phyloP scores from a whole-genome alignment of 2,113 vertebrate species.

The Zosterops lateralis region DNA sequence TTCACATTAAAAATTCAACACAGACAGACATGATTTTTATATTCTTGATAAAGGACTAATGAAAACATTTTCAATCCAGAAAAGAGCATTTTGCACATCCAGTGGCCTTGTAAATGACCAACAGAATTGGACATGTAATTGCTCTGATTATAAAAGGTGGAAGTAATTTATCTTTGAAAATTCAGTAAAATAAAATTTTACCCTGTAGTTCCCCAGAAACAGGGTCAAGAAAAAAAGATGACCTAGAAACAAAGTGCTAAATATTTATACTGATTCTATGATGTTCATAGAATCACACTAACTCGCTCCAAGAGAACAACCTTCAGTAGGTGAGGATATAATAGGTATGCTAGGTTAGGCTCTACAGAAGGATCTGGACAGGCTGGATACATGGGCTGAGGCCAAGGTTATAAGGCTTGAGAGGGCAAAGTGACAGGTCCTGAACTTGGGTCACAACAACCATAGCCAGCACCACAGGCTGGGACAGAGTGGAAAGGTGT shows the following conservation, averaged over 20 bases:
- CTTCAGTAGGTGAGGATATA: not conserved
- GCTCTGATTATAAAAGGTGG: not conserved
- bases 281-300: not conserved
- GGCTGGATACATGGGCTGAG: not conserved
- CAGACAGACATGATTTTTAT: accelerated
- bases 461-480: not conserved
- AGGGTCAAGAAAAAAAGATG: not conserved
- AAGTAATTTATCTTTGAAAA: not conserved
- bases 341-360: not conserved
- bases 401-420: not conserved
- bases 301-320: not conserved
- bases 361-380: not conserved
- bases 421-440: not conserved
- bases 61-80: not conserved
- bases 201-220: not conserved
- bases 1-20: not conserved
- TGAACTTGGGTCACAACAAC: not conserved
- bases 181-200: not conserved
- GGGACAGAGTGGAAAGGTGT: not conserved
- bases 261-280: not conserved
- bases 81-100: not conserved
- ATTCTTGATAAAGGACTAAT: not conserved
- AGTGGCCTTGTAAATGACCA: not conserved
- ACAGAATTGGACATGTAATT: not conserved
- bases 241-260: not conserved